phyloP scores from a whole-genome alignment of 2,888 invertebrate genomes.

The Pardosa pseudoannulata region DNA sequence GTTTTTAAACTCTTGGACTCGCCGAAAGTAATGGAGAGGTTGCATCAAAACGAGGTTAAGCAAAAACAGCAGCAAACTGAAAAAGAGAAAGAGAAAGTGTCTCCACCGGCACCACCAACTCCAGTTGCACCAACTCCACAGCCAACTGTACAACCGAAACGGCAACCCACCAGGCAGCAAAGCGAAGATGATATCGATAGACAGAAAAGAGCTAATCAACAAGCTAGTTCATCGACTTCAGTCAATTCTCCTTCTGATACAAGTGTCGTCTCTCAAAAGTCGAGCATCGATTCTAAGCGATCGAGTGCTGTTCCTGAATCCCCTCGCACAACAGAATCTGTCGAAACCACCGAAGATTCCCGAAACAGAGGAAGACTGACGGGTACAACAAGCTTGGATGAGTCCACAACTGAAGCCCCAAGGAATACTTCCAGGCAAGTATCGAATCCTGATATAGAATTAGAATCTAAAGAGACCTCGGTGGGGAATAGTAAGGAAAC shows the following conservation, averaged over 20 bases:
- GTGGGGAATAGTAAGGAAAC: slow-evolving; percentile 60
- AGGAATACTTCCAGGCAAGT: slow-evolving; percentile 71
- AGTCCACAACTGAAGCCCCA: slow-evolving; percentile 22
- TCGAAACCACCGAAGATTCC: slow-evolving; percentile 29
- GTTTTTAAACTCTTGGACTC: slow-evolving; percentile 92
- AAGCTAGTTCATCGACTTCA: slow-evolving; percentile 51
- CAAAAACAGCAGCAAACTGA: slow-evolving; percentile 82
- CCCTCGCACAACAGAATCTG: slow-evolving; percentile 44
- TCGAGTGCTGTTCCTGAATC: slow-evolving; percentile 28
- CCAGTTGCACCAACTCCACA: slow-evolving; percentile 67
- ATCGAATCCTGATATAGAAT: slow-evolving; percentile 54
- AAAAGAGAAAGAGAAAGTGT: slow-evolving; percentile 75
- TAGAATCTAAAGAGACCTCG: slow-evolving; percentile 53
- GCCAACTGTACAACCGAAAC: slow-evolving; percentile 73
- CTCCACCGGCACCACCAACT: slow-evolving; percentile 42
- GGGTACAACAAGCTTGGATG: slow-evolving; percentile 41
- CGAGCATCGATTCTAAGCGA: slow-evolving; percentile 14
- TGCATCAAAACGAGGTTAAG: slow-evolving; percentile 85
- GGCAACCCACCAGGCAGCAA: slow-evolving; percentile 83
- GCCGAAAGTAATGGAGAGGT: slow-evolving; percentile 90
- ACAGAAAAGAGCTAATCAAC: slow-evolving; percentile 90
- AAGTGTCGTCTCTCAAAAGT: neutral
- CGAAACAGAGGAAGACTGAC: slow-evolving; percentile 35
- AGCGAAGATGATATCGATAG: slow-evolving; percentile 93
- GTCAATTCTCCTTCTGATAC: slow-evolving; percentile 73